Conservation (phyloP, 2,113 vertebrate species). For the Cyphomyrus plagiostoma region DNA sequence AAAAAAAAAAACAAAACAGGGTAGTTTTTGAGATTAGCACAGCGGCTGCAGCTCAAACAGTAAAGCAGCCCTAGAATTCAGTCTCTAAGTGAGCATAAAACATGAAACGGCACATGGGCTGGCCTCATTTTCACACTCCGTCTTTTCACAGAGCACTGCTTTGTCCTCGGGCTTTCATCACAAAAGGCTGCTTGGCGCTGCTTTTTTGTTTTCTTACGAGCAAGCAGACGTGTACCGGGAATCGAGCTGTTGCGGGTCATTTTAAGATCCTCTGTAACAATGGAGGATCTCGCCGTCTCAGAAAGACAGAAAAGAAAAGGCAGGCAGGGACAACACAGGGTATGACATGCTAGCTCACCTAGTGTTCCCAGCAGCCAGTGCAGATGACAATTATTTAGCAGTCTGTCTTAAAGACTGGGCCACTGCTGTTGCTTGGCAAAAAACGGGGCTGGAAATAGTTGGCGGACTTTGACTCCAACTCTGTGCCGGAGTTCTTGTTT, state of each 20-base stretch:
- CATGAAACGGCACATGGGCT: conserved; percentile 49
- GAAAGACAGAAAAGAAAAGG: not conserved
- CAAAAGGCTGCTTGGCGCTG: not conserved
- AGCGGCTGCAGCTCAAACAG: conserved; percentile 27
- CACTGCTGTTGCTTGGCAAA: conserved; percentile 29
- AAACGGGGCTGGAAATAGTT: conserved; percentile 34
- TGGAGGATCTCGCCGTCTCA: not conserved
- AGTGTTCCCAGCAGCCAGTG: conserved; percentile 12
- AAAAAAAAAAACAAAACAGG: not conserved
- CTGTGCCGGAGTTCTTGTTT: conserved; percentile 33
- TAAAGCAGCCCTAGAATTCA: conserved; percentile 18
- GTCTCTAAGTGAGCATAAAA: conserved; percentile 31
- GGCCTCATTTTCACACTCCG: not conserved
- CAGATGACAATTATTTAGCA: conserved; percentile 33
- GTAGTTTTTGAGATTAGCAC: conserved; percentile 31
- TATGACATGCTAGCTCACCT: not conserved
- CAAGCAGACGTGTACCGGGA: not conserved
- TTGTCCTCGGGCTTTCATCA: not conserved
- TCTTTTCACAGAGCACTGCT: not conserved
- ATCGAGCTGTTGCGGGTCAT: not conserved
- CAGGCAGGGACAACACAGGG: not conserved
- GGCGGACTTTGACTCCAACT: conserved; percentile 33
- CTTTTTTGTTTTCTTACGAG: conserved; percentile 9
- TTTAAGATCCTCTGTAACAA: not conserved
- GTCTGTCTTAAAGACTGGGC: conserved; percentile 27